Evolutionary conservation across 2,113 vertebrate species (phyloP).

Genomic region (Ranitomeya variabilis): DNA sequence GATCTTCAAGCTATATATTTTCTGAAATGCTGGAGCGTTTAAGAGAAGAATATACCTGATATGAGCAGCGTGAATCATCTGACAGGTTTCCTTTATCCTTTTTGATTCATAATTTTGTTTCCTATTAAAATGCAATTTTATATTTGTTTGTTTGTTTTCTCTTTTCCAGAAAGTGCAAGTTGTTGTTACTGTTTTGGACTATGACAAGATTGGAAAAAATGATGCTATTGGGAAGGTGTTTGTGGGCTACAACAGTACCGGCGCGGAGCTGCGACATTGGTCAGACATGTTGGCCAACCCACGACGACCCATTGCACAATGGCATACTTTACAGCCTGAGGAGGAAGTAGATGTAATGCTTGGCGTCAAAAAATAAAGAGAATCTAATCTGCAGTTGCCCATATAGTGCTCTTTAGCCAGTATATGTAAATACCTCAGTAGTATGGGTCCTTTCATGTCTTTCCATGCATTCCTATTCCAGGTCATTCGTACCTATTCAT

Average conservation of each 20-base stretch:
- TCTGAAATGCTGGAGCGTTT: no score
- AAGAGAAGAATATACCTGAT: no score
- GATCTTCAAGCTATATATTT: no score
- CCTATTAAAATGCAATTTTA: background rate
- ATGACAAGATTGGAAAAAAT: conserved; percentile 99
- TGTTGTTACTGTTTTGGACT: conserved; percentile 99
- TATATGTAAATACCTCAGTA: conserved; percentile 99
- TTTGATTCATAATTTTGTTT: background rate
- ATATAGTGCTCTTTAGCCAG: conserved; percentile 96
- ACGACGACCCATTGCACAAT: conserved; percentile 96
- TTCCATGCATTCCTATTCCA: conserved; percentile 75
- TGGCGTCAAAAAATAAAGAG: conserved; percentile 91
- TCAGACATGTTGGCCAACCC: conserved; percentile 99
- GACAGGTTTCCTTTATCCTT: background rate
- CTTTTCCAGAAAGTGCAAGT: conserved; percentile 94
- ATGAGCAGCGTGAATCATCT: no score
- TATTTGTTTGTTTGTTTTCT: conserved; percentile 32
- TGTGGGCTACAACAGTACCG: conserved; percentile 97
- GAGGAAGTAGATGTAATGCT: conserved; percentile 97
- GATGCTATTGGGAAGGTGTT: conserved; percentile 99
- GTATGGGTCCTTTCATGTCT: conserved; percentile 88
- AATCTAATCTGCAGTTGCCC: conserved; percentile 86
- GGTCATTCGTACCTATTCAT: conserved; percentile 74
- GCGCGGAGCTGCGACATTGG: conserved; percentile 97
- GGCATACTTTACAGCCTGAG: conserved; percentile 94